Percentiles rank a stretch among this genome's conserved stretches.
These are phyloP conservation scores for Hylomyscus alleni DNA, from an alignment of 2,797 vertebrate species.

Conservation along the genomic window DNA sequence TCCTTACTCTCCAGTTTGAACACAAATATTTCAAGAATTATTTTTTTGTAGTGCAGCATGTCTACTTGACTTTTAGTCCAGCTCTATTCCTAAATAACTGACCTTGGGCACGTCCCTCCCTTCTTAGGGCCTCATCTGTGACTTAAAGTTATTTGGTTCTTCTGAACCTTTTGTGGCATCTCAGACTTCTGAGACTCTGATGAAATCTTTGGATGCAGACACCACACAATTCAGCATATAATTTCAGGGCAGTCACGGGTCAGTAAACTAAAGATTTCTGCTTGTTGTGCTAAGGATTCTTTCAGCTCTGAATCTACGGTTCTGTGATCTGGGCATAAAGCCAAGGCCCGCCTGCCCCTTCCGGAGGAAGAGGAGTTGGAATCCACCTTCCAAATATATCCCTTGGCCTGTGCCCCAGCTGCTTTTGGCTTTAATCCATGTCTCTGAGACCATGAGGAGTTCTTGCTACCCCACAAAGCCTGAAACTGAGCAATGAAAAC, in stretches of 20 bases:
- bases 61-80: slow-evolving; percentile 43
- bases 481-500: slow-evolving; percentile 62
- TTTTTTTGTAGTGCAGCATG: not conserved
- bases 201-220: slow-evolving; percentile 32
- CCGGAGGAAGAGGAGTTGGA: slow-evolving; percentile 67
- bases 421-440: slow-evolving; percentile 67
- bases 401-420: slow-evolving; percentile 35
- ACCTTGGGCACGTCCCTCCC: not conserved
- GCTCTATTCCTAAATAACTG: slow-evolving; percentile 19
- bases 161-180: slow-evolving; percentile 48
- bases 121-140: not conserved
- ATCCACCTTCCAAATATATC: slow-evolving; percentile 76
- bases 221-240: slow-evolving; percentile 26
- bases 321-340: slow-evolving; percentile 58
- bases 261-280: slow-evolving; percentile 57
- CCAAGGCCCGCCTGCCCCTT: slow-evolving; percentile 55
- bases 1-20: not conserved
- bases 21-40: not conserved
- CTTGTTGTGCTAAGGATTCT: slow-evolving; percentile 30
- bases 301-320: slow-evolving; percentile 42
- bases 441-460: slow-evolving; percentile 1
- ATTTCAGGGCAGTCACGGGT: slow-evolving; percentile 37
- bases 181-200: slow-evolving; percentile 51
- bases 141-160: slow-evolving; percentile 37
- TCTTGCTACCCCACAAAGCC: slow-evolving; percentile 53